These are phyloP conservation scores for Lampris incognitus DNA, from an alignment of 2,113 vertebrate genomes.

Conservation along the genomic window DNA sequence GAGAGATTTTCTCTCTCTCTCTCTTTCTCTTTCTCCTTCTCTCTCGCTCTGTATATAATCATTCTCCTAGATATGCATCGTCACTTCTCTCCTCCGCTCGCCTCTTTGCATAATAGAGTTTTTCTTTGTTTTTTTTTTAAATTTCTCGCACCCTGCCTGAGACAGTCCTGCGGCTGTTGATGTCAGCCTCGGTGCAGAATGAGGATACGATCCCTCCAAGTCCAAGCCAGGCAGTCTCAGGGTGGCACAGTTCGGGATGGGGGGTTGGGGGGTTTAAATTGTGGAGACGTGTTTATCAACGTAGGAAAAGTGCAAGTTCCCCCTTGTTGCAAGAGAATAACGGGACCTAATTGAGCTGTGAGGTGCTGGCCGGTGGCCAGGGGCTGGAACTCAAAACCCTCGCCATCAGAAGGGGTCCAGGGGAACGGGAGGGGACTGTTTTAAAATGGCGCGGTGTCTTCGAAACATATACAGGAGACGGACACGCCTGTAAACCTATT, in stretches of 20 bases:
- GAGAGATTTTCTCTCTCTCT: constrained; percentile 20
- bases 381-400: constrained; percentile 69
- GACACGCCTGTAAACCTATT: constrained; percentile 45
- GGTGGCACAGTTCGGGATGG: constrained; percentile 42
- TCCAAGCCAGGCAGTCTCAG: constrained; percentile 37
- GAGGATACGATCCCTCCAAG: constrained; percentile 11
- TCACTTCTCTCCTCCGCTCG: constrained; percentile 35
- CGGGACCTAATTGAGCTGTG: constrained; percentile 77
- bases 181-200: constrained; percentile 44
- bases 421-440: constrained; percentile 37
- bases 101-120: constrained; percentile 5
- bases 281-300: constrained; percentile 76
- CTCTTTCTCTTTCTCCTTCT: background rate
- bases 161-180: constrained; percentile 44
- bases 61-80: constrained; percentile 26
- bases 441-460: constrained; percentile 49
- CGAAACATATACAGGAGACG: constrained; percentile 28
- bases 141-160: background rate
- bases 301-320: constrained; percentile 70
- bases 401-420: constrained; percentile 62
- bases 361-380: constrained; percentile 70
- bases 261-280: constrained; percentile 45
- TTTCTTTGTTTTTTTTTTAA: constrained; percentile 13
- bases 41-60: background rate
- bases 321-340: constrained; percentile 76